These are phyloP conservation scores for Platerodrilus igneus DNA, from an alignment of 2,888 invertebrate genomes.

Conservation along the genomic window DNA sequence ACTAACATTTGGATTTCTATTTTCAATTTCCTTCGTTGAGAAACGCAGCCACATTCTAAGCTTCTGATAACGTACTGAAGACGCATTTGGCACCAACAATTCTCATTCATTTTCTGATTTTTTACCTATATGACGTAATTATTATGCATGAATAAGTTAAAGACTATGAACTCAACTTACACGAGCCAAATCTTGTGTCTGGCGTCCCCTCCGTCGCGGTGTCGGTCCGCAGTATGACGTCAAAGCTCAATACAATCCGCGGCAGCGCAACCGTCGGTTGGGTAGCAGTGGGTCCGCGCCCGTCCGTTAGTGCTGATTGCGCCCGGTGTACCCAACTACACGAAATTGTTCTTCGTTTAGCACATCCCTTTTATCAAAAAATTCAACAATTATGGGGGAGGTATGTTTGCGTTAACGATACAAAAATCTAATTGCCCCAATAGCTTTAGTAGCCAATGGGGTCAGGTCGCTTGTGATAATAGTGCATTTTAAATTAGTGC, in stretches of 20 bases:
- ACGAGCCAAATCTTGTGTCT: constrained; percentile 31
- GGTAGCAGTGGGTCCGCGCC: constrained; percentile 60
- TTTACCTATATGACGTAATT: constrained; percentile 17
- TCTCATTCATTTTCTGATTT: constrained; percentile 1
- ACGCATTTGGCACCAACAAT: constrained; percentile 1
- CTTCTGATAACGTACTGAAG: constrained; percentile 4
- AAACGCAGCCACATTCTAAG: no score
- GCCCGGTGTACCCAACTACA: constrained; percentile 49
- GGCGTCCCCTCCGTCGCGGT: constrained; percentile 46
- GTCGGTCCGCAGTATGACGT: constrained; percentile 61
- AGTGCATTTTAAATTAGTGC: constrained; percentile 7
- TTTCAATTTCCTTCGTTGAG: no score
- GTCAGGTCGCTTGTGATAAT: constrained; percentile 12
- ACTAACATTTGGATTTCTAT: no score
- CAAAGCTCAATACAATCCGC: constrained; percentile 52
- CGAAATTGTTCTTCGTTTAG: constrained; percentile 43
- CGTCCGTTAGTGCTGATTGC: constrained; percentile 60
- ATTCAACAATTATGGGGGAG: constrained; percentile 43
- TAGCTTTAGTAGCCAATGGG: not conserved
- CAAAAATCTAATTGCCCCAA: constrained; percentile 1
- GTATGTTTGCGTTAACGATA: constrained; percentile 35
- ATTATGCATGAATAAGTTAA: constrained; percentile 15
- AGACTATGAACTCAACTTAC: constrained; percentile 23
- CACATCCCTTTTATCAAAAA: constrained; percentile 27
- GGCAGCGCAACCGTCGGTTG: constrained; percentile 44